Evolutionary conservation across 2,113 vertebrate species (phyloP).

Genomic region (Suricata suricatta): DNA sequence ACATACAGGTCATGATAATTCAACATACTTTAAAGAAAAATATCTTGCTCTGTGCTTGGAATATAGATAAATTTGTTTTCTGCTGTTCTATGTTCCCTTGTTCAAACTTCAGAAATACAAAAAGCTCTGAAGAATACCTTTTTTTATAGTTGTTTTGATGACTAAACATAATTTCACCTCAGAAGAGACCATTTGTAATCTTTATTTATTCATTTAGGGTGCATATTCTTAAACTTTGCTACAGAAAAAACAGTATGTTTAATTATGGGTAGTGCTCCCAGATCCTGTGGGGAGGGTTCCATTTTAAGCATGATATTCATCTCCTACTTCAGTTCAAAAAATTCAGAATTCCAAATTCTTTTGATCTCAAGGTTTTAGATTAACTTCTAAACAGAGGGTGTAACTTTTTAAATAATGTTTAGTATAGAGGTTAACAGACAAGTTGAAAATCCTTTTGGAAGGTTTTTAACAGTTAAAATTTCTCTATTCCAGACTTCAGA

Average conservation of each 20-base stretch:
- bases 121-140: background rate
- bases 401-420: background rate
- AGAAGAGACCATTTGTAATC: background rate
- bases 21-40: background rate
- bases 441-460: background rate
- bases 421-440: background rate
- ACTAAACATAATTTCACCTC: background rate
- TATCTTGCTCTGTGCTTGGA: background rate
- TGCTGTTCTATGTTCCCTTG: background rate
- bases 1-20: background rate
- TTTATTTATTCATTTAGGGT: background rate
- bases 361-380: background rate
- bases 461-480: background rate
- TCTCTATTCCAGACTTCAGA: background rate
- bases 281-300: background rate
- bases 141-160: background rate
- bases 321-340: background rate
- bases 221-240: background rate
- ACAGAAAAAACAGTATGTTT: background rate
- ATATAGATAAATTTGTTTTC: background rate
- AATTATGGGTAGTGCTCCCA: background rate
- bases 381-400: background rate
- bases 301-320: background rate
- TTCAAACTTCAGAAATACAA: background rate
- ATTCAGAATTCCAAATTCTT: background rate